These are phyloP conservation scores for Quadroppia sp. DNA, from an alignment of 2,888 invertebrate genomes.

Conservation along the genomic window DNA sequence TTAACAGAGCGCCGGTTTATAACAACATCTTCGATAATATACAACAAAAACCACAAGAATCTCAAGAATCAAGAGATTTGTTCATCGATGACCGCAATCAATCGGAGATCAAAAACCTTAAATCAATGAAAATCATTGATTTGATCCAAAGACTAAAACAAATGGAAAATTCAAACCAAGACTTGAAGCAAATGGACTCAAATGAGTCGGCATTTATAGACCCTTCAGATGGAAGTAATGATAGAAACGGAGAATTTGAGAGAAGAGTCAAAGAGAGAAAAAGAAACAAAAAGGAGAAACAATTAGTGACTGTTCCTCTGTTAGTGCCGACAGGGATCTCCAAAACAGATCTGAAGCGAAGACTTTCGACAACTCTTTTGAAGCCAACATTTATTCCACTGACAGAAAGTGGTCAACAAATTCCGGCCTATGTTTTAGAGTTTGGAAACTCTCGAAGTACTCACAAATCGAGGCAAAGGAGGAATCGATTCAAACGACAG, in stretches of 20 bases:
- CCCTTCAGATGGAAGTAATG: background rate
- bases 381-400: constrained; percentile 39
- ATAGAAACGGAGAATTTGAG: background rate
- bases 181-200: background rate
- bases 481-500: background rate
- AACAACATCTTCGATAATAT: no score
- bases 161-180: background rate
- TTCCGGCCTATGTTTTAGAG: constrained; percentile 41
- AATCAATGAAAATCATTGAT: background rate
- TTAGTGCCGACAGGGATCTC: constrained; percentile 31
- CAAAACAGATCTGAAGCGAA: constrained; percentile 15
- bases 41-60: background rate
- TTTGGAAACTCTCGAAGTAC: background rate
- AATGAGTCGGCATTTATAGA: no score
- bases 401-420: constrained; percentile 24
- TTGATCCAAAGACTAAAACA: background rate
- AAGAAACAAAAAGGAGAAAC: background rate
- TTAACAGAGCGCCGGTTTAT: no score
- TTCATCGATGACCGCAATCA: background rate
- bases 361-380: constrained; percentile 16
- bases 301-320: constrained; percentile 31
- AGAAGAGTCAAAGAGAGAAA: background rate
- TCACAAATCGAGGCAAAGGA: background rate
- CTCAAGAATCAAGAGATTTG: background rate
- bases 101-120: background rate